phyloP scores from a whole-genome alignment of 2,113 vertebrate genomes.

The Trogon melanurus region DNA sequence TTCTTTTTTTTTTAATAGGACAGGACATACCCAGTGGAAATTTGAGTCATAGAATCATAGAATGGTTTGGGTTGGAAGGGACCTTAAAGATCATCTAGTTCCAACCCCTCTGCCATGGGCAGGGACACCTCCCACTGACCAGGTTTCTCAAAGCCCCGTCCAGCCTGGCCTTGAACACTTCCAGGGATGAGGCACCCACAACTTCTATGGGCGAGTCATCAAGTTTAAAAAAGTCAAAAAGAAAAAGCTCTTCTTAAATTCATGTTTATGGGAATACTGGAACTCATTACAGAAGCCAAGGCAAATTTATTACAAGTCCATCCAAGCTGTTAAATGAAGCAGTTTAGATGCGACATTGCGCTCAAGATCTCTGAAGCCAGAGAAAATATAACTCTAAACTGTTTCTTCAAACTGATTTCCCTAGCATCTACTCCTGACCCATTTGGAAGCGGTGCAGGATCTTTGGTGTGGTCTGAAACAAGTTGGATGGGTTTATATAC shows the following conservation, averaged over 20 bases:
- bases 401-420: not conserved
- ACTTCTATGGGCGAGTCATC: not conserved
- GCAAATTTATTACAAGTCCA: not conserved
- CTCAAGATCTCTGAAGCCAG: not conserved
- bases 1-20: not conserved
- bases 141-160: too few species aligned
- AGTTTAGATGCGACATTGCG: not conserved
- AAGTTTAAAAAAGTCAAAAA: not conserved
- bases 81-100: too few species aligned
- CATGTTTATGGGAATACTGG: not conserved
- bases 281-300: not conserved
- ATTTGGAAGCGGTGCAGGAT: not conserved
- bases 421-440: not conserved
- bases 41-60: not conserved
- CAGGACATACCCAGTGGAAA: not conserved
- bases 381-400: not conserved
- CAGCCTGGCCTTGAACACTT: too few species aligned
- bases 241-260: not conserved
- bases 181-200: too few species aligned
- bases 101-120: too few species aligned
- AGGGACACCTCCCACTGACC: too few species aligned
- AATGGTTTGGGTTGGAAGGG: too few species aligned
- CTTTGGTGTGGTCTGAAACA: not conserved
- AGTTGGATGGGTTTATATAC: not conserved
- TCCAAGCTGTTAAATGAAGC: not conserved